Evolutionary conservation across 2,888 invertebrate genomes (phyloP), one percentile per base, ranked within the genome.

Genomic region (Myopa tessellatipennis): DNA sequence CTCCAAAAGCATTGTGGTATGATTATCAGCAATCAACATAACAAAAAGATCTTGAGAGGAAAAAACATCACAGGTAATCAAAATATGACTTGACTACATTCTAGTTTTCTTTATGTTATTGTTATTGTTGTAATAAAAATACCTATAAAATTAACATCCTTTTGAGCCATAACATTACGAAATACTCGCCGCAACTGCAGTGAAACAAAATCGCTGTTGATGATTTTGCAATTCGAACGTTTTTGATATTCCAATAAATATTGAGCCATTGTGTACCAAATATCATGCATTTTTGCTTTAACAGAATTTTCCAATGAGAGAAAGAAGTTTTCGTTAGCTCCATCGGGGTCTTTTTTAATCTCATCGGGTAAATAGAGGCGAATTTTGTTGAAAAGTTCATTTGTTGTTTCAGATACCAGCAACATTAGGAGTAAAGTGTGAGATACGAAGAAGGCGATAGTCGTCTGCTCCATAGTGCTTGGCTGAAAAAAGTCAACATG

Each of bases 121-220:
- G 26, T 26, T 26, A 14, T 36, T 63, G 38, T 26, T 4, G 55
- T n/a, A 55, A 16, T 55, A 55, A n/a, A n/a, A 55, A 34, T 83
- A 88, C 89, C 87, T 45, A 87, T 83, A 76, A 89, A 87, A 76
- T 89, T 87, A 0, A 86, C 86, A 10, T 89, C 85, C 61, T 88
- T 88, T 61, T 85, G 85, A 26, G 85, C 82, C 78, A 90, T 82
- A 0, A 85, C 79, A 82, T 86, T 86, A 26, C 88, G 85, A 5
- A 90, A 83, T 5, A 88, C 84, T 67, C 88, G 85, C 3, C 84
- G 81, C 78, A 88, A 74, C 70, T 89, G 86, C 34, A 85, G 70
- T 0, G 87, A 84, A 7, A 88, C 80, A 77, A 88, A 86, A 34
- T 85, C 85, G 16, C 82, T 81, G 45, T 85, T 83, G 26, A 88